These are phyloP conservation scores for Cyprinella venusta DNA, from an alignment of 2,797 vertebrate genomes.

Conservation along the genomic window DNA sequence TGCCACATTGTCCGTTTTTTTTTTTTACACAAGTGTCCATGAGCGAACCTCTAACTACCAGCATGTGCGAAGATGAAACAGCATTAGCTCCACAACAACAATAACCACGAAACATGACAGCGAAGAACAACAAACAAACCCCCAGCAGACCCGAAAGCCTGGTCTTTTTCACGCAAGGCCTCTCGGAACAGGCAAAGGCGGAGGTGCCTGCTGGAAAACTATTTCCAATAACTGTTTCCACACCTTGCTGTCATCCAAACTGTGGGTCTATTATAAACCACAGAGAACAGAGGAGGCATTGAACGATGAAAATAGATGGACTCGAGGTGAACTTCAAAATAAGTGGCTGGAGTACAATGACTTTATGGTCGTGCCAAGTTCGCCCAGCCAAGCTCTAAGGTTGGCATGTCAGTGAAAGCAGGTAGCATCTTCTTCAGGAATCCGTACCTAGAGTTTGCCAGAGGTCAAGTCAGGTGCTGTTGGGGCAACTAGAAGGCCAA, in stretches of 20 bases:
- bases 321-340: slow-evolving; percentile 57
- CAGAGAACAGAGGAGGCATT: slow-evolving; percentile 59
- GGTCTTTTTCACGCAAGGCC: background rate
- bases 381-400: slow-evolving; percentile 24
- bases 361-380: slow-evolving; percentile 38
- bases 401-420: slow-evolving; percentile 56
- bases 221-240: slow-evolving; percentile 55
- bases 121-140: slow-evolving; percentile 38
- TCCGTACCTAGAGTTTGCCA: slow-evolving; percentile 46
- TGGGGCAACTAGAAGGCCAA: background rate
- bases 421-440: slow-evolving; percentile 59
- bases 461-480: slow-evolving; percentile 36
- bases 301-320: slow-evolving; percentile 54
- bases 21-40: background rate
- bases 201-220: slow-evolving; percentile 36
- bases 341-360: slow-evolving; percentile 43
- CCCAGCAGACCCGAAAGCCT: slow-evolving; percentile 15
- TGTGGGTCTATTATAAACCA: slow-evolving; percentile 43
- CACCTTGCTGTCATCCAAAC: slow-evolving; percentile 48
- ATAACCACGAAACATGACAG: slow-evolving; percentile 34
- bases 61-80: slow-evolving; percentile 32
- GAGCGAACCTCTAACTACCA: slow-evolving; percentile 23
- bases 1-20: background rate
- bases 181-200: background rate
- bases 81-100: slow-evolving; percentile 21